Evolutionary conservation across 2,797 vertebrate genomes (phyloP), one percentile per base, ranked within the genome.

Genomic region (Otus scops): DNA sequence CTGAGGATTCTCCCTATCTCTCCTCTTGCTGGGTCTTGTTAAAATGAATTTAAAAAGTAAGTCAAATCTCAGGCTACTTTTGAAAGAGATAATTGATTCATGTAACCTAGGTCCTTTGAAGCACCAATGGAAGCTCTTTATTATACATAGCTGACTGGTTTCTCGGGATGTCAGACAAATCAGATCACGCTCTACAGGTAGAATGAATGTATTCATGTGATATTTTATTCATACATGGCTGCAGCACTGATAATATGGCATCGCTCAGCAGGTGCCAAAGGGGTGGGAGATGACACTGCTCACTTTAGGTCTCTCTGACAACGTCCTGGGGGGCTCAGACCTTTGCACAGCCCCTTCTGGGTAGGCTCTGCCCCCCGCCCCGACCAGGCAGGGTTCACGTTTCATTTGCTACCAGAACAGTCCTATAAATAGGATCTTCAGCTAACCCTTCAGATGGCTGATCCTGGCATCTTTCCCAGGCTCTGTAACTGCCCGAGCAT

Each of bases 221-320:
- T 94, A n/a, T 91, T 94, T 94, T 91, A 95, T 95, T 83, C 78
- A 83, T 34, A 26, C 14, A 1, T 14, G 76, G 85, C 65, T 48
- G 69, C 20, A 11, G 83, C 10, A 4, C 36, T 50, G 89, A 13
- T 47, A 50, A 19, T 6, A 7, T 1, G 3, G 39, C 59, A 7
- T 41, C 1, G 6, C 79, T 85, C 51, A 43, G 69, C 30, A 13
- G 51, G 81, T 1, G 3, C 39, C 32, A n/a, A 27, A 45, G n/a
- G 69, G 7, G 2, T 16, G 48, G 78, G 83, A 92, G 75, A 12
- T 14, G 71, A 18, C 26, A 16, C 38, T 4, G 16, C 77, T 88
- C 39, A 7, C 15, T 11, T 65, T 19, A 22, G 23, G 39, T n/a
- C 30, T 18, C n/a, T 34, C 63, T 70, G 38, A 48, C 47, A 70